Evolutionary conservation across 2,113 vertebrate genomes (phyloP).

Genomic region (Cryptotis parvus): DNA sequence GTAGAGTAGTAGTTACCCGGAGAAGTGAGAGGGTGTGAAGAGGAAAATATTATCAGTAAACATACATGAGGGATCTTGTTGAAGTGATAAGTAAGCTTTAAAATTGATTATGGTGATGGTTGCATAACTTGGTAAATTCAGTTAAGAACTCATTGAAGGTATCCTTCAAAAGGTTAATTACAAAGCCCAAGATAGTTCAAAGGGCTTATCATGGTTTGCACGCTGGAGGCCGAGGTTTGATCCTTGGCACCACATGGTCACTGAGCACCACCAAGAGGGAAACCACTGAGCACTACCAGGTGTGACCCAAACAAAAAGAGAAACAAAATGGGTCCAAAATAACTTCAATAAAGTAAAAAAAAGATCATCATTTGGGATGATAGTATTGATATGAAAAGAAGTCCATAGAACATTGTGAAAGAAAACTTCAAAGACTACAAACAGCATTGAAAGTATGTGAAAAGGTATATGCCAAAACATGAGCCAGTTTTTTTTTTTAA

Average conservation of each 20-base stretch:
- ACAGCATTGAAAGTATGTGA: neutral
- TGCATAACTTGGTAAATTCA: neutral
- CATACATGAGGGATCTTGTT: neutral
- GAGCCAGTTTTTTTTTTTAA: no score
- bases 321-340: no score
- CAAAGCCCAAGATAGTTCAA: neutral
- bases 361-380: neutral
- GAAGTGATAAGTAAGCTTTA: neutral
- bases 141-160: neutral
- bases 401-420: neutral
- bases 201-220: no score
- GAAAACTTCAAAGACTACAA: neutral
- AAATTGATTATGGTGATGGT: neutral
- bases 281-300: no score
- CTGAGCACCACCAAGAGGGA: no score
- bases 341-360: no score
- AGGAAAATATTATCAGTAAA: neutral
- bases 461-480: neutral
- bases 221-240: no score
- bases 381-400: neutral
- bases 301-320: no score
- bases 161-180: neutral
- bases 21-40: no score
- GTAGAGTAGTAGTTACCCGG: neutral
- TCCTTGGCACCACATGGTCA: no score